Percentiles rank a stretch among this genome's conserved stretches.
Conservation (phyloP, 2,888 invertebrate species). For the Leptinotarsa rubiginosa region DNA sequence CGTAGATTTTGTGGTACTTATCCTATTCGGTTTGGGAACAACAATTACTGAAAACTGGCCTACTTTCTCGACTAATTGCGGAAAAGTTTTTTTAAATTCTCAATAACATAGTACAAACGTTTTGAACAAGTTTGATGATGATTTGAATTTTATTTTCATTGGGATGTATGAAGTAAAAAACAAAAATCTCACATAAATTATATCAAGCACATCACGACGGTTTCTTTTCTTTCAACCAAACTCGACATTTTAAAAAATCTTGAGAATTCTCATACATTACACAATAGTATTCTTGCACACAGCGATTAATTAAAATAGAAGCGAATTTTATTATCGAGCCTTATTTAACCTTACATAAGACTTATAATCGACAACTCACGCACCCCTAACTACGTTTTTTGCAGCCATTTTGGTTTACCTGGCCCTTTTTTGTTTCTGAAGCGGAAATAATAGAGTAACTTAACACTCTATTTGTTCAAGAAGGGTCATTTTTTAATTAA, state of each 20-base stretch:
- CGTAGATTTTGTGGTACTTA: too few species aligned
- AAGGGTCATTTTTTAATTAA: constrained; percentile 55
- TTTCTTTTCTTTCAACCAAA: constrained; percentile 1
- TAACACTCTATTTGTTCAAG: constrained; percentile 55
- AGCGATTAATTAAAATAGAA: neutral
- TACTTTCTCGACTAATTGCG: too few species aligned
- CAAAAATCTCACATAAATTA: constrained; percentile 4
- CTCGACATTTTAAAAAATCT: constrained; percentile 2
- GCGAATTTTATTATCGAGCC: neutral
- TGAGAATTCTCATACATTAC: neutral
- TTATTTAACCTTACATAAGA: constrained; percentile 21
- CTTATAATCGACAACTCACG: constrained; percentile 19
- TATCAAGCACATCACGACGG: neutral
- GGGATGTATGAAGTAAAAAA: neutral
- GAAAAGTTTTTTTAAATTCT: too few species aligned
- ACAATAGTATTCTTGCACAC: neutral
- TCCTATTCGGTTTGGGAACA: too few species aligned
- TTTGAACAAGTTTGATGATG: too few species aligned
- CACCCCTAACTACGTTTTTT: constrained; percentile 47
- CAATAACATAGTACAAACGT: too few species aligned
- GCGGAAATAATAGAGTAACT: constrained; percentile 52
- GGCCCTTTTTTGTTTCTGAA: constrained; percentile 49
- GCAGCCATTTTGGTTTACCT: constrained; percentile 52
- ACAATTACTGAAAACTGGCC: too few species aligned
- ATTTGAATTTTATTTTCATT: neutral